Evolutionary conservation across 2,888 invertebrate genomes (phyloP).

Genomic region (Campaea margaritaria): DNA sequence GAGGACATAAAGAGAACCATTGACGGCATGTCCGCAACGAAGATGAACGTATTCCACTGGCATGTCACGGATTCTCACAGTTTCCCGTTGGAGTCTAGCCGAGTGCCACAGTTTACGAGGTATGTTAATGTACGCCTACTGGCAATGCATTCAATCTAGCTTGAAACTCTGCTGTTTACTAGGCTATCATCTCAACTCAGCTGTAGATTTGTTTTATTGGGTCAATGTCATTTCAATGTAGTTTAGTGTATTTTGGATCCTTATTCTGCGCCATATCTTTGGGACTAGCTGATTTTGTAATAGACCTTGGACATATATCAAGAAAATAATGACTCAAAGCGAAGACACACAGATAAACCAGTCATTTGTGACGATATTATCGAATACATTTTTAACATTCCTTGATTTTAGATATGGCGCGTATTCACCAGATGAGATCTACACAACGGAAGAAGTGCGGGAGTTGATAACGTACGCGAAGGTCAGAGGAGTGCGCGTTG

Average conservation of each 20-base stretch:
- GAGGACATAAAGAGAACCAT: conserved; percentile 88
- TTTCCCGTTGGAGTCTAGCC: conserved; percentile 93
- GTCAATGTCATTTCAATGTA: too few species aligned
- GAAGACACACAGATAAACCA: too few species aligned
- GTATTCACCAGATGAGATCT: conserved; percentile 88
- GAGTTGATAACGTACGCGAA: conserved; percentile 91
- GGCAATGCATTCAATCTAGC: not conserved
- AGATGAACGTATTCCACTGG: conserved; percentile 97
- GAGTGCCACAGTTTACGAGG: conserved; percentile 90
- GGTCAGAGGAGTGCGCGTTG: conserved; percentile 91
- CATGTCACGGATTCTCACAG: conserved; percentile 96
- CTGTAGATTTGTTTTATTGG: too few species aligned
- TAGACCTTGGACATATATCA: too few species aligned
- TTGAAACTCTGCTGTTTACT: too few species aligned
- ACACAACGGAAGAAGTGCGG: conserved; percentile 87
- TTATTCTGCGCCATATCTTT: too few species aligned
- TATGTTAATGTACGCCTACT: conserved; percentile 61
- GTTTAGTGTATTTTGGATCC: too few species aligned
- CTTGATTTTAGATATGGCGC: conserved; percentile 87
- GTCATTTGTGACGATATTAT: too few species aligned
- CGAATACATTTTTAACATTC: too few species aligned
- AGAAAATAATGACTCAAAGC: too few species aligned
- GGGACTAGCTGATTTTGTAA: too few species aligned
- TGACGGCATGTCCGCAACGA: conserved; percentile 94
- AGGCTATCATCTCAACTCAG: too few species aligned